phyloP scores from a whole-genome alignment of 2,113 vertebrate genomes.

The Oriolus oriolus region DNA sequence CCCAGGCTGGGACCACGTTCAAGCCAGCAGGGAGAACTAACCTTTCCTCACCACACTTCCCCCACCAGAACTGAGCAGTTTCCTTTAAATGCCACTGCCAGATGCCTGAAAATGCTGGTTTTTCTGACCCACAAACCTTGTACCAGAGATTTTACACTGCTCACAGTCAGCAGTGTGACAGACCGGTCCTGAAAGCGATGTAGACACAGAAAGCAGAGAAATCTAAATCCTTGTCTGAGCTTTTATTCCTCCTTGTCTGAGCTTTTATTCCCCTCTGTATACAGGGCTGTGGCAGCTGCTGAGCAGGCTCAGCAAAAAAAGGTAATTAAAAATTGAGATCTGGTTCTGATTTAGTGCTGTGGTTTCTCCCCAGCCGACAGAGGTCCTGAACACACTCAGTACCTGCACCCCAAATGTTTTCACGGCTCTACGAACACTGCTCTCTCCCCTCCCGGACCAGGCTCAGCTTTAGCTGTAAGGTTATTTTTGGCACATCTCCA shows the following conservation, averaged over 20 bases:
- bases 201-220: not conserved
- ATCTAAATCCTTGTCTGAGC: not conserved
- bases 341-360: not conserved
- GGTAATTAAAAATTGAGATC: not conserved
- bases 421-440: not conserved
- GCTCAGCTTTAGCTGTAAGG: not conserved
- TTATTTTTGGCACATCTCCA: not conserved
- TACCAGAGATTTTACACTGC: not conserved
- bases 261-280: not conserved
- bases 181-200: not conserved
- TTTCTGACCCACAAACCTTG: not conserved
- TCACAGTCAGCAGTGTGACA: not conserved
- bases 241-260: not conserved
- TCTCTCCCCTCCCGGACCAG: not conserved
- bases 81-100: not conserved
- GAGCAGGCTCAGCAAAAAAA: not conserved
- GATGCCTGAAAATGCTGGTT: not conserved
- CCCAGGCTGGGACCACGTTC: not conserved
- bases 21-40: not conserved
- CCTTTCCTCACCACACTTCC: not conserved
- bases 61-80: not conserved
- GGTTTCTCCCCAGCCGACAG: not conserved
- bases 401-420: not conserved
- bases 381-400: not conserved
- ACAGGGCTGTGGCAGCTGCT: not conserved